Evolutionary conservation across 2,113 vertebrate species (phyloP).

Genomic region (Puffinus mauretanicus): DNA sequence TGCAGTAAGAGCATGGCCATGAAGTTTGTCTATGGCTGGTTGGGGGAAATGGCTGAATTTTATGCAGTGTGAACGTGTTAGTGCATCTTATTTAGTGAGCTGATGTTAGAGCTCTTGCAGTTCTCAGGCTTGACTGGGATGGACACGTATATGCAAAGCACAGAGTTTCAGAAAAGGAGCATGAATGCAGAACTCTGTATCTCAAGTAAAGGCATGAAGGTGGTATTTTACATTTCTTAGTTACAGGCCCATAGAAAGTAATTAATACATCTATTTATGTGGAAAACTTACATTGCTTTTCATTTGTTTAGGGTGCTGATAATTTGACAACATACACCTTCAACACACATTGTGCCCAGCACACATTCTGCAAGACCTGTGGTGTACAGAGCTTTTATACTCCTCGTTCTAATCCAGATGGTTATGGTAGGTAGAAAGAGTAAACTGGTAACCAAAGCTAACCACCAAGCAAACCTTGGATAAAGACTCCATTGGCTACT

Average conservation of each 20-base stretch:
- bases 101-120: neutral
- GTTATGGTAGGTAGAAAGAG: slow-evolving; percentile 81
- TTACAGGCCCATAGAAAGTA: neutral
- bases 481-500: neutral
- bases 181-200: neutral
- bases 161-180: neutral
- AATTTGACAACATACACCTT: slow-evolving; percentile 90
- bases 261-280: neutral
- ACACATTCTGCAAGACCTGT: slow-evolving; percentile 95
- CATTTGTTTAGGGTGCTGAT: slow-evolving; percentile 81
- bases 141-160: neutral
- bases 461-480: neutral
- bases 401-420: slow-evolving; percentile 92
- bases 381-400: slow-evolving; percentile 96
- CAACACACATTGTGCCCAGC: slow-evolving; percentile 88
- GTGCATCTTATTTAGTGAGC: neutral
- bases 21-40: neutral
- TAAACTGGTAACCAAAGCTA: neutral
- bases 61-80: neutral
- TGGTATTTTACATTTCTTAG: neutral
- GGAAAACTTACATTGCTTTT: neutral
- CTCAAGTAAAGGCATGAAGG: neutral
- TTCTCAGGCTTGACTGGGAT: neutral
- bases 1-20: neutral
- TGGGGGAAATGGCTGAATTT: neutral